Conservation (phyloP, 23 tunicate species). For the Ascidia mentula region DNA sequence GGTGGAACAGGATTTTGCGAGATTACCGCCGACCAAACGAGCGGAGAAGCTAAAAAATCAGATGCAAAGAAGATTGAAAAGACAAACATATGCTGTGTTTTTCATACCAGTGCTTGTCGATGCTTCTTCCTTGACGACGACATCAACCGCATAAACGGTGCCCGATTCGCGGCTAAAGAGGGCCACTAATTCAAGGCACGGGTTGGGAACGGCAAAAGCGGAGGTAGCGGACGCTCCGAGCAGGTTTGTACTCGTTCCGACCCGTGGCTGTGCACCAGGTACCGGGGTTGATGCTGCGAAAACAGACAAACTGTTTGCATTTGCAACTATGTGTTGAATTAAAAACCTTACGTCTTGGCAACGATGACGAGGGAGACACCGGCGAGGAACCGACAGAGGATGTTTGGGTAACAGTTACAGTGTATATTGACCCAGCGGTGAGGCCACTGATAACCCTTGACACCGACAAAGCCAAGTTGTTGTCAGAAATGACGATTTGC, state of each 20-base stretch:
- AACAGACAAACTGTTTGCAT: neutral
- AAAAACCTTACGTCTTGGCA: neutral
- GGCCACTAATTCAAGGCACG: neutral
- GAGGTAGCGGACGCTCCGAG: neutral
- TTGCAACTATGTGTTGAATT: neutral
- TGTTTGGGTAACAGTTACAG: neutral
- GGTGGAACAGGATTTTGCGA: neutral
- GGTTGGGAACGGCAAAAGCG: neutral
- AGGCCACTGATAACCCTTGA: neutral
- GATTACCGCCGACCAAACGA: neutral
- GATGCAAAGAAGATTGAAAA: no score
- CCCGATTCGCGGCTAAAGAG: neutral
- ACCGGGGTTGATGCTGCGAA: neutral
- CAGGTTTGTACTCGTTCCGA: neutral
- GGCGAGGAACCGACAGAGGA: neutral
- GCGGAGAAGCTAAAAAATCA: no score
- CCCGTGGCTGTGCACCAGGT: neutral
- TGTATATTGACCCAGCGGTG: neutral
- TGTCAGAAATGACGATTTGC: no score
- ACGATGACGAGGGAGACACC: neutral
- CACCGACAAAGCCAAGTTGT: no score
- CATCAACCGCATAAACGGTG: neutral
- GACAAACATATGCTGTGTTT: no score
- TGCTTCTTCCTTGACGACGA: neutral
- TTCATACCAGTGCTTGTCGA: neutral